phyloP scores from a whole-genome alignment of 1,140 invertebrate genomes.

The Lithobius niger region DNA sequence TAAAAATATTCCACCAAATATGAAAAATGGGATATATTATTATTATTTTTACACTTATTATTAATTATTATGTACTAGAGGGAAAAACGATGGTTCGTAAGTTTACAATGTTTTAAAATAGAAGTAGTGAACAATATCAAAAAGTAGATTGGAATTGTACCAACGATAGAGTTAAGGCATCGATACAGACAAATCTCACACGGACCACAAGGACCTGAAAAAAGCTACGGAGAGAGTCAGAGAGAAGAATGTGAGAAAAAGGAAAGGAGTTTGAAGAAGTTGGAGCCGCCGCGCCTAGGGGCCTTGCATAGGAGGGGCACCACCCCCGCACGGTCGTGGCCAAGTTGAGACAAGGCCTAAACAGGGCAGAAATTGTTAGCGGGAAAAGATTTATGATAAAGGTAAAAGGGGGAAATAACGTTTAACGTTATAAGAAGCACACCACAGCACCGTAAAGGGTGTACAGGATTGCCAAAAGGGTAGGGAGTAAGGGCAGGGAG shows the following conservation, averaged over 20 bases:
- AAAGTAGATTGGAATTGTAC: constrained; percentile 8
- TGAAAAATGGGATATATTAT: constrained; percentile 7
- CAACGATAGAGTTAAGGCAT: constrained; percentile 7
- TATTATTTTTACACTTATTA: neutral
- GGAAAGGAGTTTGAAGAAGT: neutral
- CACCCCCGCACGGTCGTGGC: too few relatives aligned
- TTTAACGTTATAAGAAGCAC: too few relatives aligned
- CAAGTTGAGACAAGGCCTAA: too few relatives aligned
- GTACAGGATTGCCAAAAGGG: too few relatives aligned
- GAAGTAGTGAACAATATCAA: constrained; percentile 9
- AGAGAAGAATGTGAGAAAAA: neutral
- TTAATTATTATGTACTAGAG: neutral
- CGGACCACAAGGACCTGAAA: neutral
- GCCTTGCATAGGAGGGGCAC: too few relatives aligned
- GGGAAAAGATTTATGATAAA: too few relatives aligned
- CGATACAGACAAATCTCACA: neutral
- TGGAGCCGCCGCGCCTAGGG: too few relatives aligned
- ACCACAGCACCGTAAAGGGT: too few relatives aligned
- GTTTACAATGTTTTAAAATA: constrained; percentile 2
- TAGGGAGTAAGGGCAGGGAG: too few relatives aligned
- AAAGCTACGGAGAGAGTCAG: neutral
- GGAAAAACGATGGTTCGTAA: neutral
- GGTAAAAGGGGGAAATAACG: too few relatives aligned
- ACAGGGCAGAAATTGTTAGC: too few relatives aligned
- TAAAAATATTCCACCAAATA: constrained; percentile 7